Evolutionary conservation across 2,113 vertebrate species (phyloP).

Genomic region (Ia io): DNA sequence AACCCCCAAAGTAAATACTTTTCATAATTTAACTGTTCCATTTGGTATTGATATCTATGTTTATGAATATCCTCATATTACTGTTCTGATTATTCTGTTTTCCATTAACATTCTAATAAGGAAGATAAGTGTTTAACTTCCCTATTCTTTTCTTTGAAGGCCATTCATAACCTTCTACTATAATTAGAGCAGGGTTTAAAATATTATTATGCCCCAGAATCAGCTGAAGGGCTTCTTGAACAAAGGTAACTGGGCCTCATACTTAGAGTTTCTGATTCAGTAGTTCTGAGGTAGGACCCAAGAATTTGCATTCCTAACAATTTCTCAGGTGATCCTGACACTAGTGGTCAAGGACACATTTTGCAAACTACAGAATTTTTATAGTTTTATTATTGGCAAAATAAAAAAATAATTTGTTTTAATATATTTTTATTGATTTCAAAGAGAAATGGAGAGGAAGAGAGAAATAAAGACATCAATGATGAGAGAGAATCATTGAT

Average conservation of each 20-base stretch:
- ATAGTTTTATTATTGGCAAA: neutral
- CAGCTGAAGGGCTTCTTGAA: neutral
- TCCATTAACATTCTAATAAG: neutral
- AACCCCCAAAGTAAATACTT: neutral
- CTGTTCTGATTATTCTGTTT: neutral
- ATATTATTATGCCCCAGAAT: neutral
- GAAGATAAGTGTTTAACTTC: neutral
- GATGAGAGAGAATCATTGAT: too few relatives aligned
- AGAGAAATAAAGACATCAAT: too few relatives aligned
- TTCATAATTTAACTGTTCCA: neutral
- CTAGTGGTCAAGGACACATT: neutral
- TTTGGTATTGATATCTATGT: neutral
- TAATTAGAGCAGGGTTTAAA: neutral
- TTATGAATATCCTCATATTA: neutral
- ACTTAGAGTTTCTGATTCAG: neutral
- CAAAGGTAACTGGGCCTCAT: neutral
- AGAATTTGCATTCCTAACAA: neutral
- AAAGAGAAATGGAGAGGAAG: too few relatives aligned
- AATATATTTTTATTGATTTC: too few relatives aligned
- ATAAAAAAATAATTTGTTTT: too few relatives aligned
- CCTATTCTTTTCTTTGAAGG: neutral
- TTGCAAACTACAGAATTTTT: neutral
- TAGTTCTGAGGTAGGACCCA: neutral
- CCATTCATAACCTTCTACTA: neutral
- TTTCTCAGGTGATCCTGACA: neutral